Conservation (phyloP, 2,888 invertebrate genomes). For the Drosophila macrothrix region DNA sequence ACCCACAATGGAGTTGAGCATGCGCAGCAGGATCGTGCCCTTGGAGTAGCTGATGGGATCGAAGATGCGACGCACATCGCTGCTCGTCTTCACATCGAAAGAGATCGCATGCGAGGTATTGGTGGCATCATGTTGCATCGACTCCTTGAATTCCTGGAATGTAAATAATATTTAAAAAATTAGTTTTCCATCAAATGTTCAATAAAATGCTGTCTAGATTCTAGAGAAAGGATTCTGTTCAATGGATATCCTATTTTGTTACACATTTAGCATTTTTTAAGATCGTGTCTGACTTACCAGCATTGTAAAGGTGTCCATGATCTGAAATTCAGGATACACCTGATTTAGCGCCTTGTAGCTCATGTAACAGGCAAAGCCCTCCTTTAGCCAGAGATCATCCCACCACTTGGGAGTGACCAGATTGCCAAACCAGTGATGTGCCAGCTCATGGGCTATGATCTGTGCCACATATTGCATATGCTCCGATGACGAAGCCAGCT, state of each 20-base stretch:
- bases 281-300: conserved; percentile 43
- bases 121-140: conserved; percentile 88
- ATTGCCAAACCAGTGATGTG: conserved; percentile 94
- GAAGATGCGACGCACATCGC: conserved; percentile 89
- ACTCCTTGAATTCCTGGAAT: conserved; percentile 85
- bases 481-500: conserved; percentile 85
- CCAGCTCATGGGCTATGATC: conserved; percentile 91
- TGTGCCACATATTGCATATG: conserved; percentile 89
- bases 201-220: too few relatives aligned
- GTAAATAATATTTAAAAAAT: not conserved
- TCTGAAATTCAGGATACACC: conserved; percentile 87
- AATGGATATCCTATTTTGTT: too few relatives aligned
- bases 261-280: too few relatives aligned
- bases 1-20: conserved; percentile 90
- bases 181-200: too few relatives aligned
- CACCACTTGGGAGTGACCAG: conserved; percentile 91
- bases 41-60: conserved; percentile 91
- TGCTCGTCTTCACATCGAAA: conserved; percentile 87
- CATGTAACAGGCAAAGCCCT: conserved; percentile 87
- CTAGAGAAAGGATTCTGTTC: too few relatives aligned
- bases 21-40: conserved; percentile 89
- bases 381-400: conserved; percentile 89
- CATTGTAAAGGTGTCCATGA: conserved; percentile 86
- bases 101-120: conserved; percentile 89
- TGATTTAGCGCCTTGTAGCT: conserved; percentile 85